phyloP scores from a whole-genome alignment of 1,140 invertebrate species.

The Platyscapa corneri region DNA sequence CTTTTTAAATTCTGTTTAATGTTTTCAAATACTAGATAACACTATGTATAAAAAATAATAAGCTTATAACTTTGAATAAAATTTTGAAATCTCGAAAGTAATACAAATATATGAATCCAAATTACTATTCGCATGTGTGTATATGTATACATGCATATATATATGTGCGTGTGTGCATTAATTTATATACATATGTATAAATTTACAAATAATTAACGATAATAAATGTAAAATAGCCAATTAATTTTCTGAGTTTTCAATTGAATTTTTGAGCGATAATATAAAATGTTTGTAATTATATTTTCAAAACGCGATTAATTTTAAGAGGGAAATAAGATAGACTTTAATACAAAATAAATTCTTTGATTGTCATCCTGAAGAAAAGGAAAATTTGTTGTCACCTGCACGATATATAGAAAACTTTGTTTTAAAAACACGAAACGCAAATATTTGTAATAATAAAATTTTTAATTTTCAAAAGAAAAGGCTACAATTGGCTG shows the following conservation, averaged over 20 bases:
- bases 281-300: not conserved
- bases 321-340: constrained; percentile 3
- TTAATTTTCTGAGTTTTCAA: constrained; percentile 26
- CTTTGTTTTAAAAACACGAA: not conserved
- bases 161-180: not conserved
- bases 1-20: not conserved
- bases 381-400: constrained; percentile 15
- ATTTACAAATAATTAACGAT: not conserved
- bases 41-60: too few species aligned
- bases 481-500: constrained; percentile 6
- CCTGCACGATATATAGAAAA: constrained; percentile 31
- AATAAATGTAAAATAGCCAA: not conserved
- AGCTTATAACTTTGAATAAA: too few species aligned
- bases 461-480: constrained; percentile 24
- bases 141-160: not conserved
- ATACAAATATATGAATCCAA: too few species aligned
- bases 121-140: not conserved
- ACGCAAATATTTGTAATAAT: not conserved
- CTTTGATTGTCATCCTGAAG: constrained; percentile 17
- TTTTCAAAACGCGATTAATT: not conserved
- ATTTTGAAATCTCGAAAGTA: too few species aligned
- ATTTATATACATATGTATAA: not conserved
- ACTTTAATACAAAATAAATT: not conserved
- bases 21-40: not conserved
- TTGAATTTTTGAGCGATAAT: constrained; percentile 30